Percentiles rank a stretch among this genome's conserved stretches.
Conservation (phyloP, 2,888 invertebrate species). For the Acanthosepion esculentum region DNA sequence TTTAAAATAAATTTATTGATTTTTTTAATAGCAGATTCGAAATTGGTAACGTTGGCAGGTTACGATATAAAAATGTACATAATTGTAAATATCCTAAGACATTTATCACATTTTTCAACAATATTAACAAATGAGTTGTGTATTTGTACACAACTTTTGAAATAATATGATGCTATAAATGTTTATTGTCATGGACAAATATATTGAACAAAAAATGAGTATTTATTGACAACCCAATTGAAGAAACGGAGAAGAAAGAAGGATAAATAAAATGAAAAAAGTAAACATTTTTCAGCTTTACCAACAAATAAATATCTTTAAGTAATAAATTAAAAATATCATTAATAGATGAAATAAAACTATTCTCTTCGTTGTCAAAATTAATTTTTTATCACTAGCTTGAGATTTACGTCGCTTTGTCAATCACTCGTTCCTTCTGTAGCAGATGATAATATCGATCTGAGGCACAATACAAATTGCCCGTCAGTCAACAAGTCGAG, state of each 20-base stretch:
- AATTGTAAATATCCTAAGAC: too few relatives aligned
- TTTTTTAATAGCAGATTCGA: too few relatives aligned
- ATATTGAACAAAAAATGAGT: background rate
- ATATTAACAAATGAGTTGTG: too few relatives aligned
- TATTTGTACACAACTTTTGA: too few relatives aligned
- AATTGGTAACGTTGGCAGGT: too few relatives aligned
- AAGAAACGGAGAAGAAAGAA: background rate
- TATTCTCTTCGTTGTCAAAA: background rate
- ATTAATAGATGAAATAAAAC: background rate
- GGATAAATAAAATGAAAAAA: background rate
- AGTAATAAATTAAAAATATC: background rate
- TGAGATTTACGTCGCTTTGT: background rate
- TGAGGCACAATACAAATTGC: background rate
- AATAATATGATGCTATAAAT: too few relatives aligned
- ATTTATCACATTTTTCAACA: too few relatives aligned
- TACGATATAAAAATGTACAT: too few relatives aligned
- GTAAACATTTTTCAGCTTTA: background rate
- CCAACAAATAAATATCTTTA: background rate
- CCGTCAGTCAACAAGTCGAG: background rate
- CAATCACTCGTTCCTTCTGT: background rate
- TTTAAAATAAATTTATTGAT: too few relatives aligned
- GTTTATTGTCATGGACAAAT: background rate
- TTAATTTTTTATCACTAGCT: background rate
- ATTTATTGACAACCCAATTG: background rate
- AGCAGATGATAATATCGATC: slow-evolving; percentile 33